Conservation (phyloP, 2,113 vertebrate genomes). For the Mystacornis crossleyi region DNA sequence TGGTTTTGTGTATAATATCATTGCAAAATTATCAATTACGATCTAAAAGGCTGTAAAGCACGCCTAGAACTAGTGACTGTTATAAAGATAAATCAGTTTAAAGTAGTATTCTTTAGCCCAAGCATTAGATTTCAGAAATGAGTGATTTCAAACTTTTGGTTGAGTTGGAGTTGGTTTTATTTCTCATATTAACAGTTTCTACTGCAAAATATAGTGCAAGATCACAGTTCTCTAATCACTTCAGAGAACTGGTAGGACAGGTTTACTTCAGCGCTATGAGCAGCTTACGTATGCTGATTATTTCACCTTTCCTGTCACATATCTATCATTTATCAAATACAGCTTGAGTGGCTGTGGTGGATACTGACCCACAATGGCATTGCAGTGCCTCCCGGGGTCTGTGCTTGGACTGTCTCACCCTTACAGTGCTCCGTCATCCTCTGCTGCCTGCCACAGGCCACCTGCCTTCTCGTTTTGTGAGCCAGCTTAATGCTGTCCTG, state of each 20-base stretch:
- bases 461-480: accelerated
- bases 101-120: background rate
- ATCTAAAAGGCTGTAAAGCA: background rate
- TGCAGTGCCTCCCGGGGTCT: background rate
- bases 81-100: background rate
- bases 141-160: background rate
- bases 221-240: background rate
- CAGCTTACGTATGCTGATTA: background rate
- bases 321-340: background rate
- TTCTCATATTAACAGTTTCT: background rate
- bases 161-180: background rate
- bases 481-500: background rate
- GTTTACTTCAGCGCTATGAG: background rate
- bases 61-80: background rate
- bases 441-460: background rate
- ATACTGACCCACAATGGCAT: background rate
- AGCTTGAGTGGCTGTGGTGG: background rate
- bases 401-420: accelerated
- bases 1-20: background rate
- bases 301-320: background rate
- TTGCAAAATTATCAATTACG: background rate
- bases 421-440: background rate
- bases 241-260: background rate
- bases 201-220: background rate
- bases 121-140: background rate